Evolutionary conservation across 1,140 invertebrate genomes (phyloP).

Genomic region (Limonius californicus): DNA sequence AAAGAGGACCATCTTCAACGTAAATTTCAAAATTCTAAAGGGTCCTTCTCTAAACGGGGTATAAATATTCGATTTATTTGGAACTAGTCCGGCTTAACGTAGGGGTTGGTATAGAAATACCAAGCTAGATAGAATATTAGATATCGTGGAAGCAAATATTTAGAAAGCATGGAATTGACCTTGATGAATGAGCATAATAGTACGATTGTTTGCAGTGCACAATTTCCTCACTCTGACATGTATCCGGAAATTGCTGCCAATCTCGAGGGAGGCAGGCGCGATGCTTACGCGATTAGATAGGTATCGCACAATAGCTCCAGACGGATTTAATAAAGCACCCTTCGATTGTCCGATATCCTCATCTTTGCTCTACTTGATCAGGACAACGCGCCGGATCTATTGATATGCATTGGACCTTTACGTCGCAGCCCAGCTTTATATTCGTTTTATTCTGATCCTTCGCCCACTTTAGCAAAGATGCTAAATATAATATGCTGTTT

Average conservation of each 20-base stretch:
- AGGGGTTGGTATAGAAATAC: no score
- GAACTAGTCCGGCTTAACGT: no score
- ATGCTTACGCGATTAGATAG: conserved; percentile 28
- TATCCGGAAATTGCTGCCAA: conserved; percentile 44
- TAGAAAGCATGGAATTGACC: conserved; percentile 14
- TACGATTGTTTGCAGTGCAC: conserved; percentile 37
- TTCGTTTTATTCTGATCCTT: conserved; percentile 15
- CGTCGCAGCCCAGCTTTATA: conserved; percentile 10
- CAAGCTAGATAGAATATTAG: conserved; percentile 3
- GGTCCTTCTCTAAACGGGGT: no score
- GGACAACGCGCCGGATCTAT: conserved; percentile 26
- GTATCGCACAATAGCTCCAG: conserved; percentile 36
- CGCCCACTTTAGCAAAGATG: conserved; percentile 4
- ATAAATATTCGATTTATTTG: no score
- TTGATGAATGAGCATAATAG: conserved; percentile 36
- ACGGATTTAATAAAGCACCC: conserved; percentile 40
- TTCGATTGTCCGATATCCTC: conserved; percentile 36
- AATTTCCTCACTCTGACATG: conserved; percentile 41
- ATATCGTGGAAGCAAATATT: conserved; percentile 9
- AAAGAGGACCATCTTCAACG: no score
- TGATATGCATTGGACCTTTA: conserved; percentile 34
- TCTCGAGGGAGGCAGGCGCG: conserved; percentile 32
- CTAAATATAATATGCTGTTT: background rate
- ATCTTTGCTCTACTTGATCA: conserved; percentile 32
- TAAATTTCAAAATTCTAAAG: no score